Percentiles rank a stretch among this genome's conserved stretches.
phyloP scores from a whole-genome alignment of 2,113 vertebrate genomes.

The Tautogolabrus adspersus region DNA sequence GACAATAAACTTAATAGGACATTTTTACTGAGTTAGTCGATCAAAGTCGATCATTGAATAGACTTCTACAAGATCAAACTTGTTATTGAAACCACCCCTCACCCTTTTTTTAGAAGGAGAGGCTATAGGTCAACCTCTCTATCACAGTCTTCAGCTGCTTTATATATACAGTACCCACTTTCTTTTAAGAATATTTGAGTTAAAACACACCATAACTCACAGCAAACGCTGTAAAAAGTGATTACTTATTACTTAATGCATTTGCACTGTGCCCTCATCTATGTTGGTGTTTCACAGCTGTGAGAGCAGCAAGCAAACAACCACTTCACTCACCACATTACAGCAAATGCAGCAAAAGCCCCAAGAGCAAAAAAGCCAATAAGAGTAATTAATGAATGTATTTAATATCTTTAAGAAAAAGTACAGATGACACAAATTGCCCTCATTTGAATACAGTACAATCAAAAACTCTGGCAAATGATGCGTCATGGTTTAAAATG shows the following conservation, averaged over 20 bases:
- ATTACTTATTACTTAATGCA: not conserved
- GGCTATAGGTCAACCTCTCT: too few relatives aligned
- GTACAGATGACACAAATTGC: not conserved
- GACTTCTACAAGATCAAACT: too few relatives aligned
- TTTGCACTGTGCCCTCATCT: not conserved
- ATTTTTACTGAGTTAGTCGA: too few relatives aligned
- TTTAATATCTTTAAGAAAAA: not conserved
- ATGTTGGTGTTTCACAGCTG: not conserved
- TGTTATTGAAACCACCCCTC: too few relatives aligned
- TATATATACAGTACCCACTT: slow-evolving; percentile 5
- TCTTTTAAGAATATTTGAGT: slow-evolving; percentile 59
- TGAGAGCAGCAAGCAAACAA: not conserved
- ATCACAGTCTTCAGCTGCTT: too few relatives aligned
- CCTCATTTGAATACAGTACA: not conserved
- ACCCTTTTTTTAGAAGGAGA: too few relatives aligned
- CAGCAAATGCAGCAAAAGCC: not conserved
- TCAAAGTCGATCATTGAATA: too few relatives aligned
- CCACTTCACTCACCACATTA: not conserved
- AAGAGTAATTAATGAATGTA: too few relatives aligned
- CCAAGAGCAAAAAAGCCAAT: not conserved
- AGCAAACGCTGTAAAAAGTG: not conserved
- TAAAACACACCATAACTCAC: not conserved
- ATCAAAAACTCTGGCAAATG: not conserved
- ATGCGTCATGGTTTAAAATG: too few relatives aligned
- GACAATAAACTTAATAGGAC: too few relatives aligned